Conservation (phyloP, 2,797 vertebrate genomes). For the Pipistrellus kuhlii region DNA sequence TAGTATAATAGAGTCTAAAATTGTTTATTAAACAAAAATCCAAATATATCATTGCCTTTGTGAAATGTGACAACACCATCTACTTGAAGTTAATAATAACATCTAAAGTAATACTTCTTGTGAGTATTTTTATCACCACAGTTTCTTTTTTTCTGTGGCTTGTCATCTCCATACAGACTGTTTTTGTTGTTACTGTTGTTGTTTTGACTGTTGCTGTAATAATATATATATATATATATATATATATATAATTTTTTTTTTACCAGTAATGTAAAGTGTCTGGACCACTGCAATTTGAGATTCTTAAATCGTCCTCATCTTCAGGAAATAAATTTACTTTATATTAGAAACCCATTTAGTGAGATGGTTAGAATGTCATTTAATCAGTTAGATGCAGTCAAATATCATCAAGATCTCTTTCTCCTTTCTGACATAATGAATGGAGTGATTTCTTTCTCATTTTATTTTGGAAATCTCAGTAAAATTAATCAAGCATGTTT, state of each 20-base stretch:
- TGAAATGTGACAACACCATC: neutral
- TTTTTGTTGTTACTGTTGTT: neutral
- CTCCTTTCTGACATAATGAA: slow-evolving; percentile 69
- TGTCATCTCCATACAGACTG: neutral
- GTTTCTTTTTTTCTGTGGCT: neutral
- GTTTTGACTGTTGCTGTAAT: neutral
- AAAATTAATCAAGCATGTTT: slow-evolving; percentile 82
- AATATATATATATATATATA: neutral
- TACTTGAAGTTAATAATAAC: neutral
- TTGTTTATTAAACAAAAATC: slow-evolving; percentile 35
- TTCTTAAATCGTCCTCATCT: neutral
- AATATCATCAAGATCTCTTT: slow-evolving; percentile 68
- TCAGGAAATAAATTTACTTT: slow-evolving; percentile 29
- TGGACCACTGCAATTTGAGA: slow-evolving; percentile 23
- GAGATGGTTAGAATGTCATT: slow-evolving; percentile 54
- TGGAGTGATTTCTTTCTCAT: slow-evolving; percentile 64
- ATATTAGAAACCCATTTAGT: slow-evolving; percentile 35
- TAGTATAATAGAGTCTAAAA: neutral
- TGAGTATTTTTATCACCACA: neutral
- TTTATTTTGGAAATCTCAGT: slow-evolving; percentile 81
- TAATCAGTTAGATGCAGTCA: slow-evolving; percentile 73
- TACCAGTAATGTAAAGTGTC: neutral
- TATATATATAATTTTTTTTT: neutral
- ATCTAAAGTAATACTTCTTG: neutral
- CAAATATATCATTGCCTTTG: slow-evolving; percentile 28